Conservation (phyloP, 1,140 invertebrate species). For the Gonioctena quinquepunctata region DNA sequence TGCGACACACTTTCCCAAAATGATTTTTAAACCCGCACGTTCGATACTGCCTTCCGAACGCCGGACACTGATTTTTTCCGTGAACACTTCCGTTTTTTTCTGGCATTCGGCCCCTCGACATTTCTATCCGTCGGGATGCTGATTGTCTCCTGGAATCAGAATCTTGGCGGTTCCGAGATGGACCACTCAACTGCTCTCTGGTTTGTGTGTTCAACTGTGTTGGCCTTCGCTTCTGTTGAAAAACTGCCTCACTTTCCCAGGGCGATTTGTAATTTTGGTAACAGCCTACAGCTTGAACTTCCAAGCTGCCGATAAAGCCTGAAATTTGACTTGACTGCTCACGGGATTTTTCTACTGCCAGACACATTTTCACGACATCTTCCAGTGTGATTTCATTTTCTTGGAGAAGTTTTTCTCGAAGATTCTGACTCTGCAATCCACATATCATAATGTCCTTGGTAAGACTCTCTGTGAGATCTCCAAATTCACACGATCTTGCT, state of each 20-base stretch:
- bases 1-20: too few relatives aligned
- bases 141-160: too few relatives aligned
- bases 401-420: not conserved
- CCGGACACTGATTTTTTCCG: too few relatives aligned
- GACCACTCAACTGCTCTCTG: not conserved
- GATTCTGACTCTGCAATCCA: not conserved
- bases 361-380: not conserved
- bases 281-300: not conserved
- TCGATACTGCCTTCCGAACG: too few relatives aligned
- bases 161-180: not conserved
- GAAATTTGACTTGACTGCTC: not conserved
- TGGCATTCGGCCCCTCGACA: too few relatives aligned
- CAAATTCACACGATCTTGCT: too few relatives aligned
- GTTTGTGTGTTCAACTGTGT: not conserved
- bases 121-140: too few relatives aligned
- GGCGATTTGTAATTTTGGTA: not conserved
- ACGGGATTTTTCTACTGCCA: not conserved
- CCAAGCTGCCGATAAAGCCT: not conserved
- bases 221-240: not conserved
- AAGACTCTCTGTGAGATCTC: too few relatives aligned
- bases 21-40: too few relatives aligned
- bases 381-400: not conserved
- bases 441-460: too few relatives aligned
- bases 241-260: not conserved
- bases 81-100: too few relatives aligned